Evolutionary conservation across 2,113 vertebrate species (phyloP).

Genomic region (Oxygymnocypris stewartii): DNA sequence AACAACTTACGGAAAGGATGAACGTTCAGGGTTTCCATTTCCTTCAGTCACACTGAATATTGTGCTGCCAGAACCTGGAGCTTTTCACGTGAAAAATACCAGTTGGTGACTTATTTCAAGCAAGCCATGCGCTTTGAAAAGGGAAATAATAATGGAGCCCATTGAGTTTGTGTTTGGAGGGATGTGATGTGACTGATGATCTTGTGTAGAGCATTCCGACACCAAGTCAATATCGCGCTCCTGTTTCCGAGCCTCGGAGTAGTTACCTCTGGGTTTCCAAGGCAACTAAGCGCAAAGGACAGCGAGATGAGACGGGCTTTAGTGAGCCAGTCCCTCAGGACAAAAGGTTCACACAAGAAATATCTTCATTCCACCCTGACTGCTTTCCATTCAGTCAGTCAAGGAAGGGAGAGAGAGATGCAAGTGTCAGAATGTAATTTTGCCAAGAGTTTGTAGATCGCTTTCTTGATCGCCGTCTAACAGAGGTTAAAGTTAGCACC

Average conservation of each 20-base stretch:
- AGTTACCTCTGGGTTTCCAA: slow-evolving; percentile 75
- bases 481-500: neutral
- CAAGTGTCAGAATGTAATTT: neutral
- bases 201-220: slow-evolving; percentile 55
- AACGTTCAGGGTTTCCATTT: slow-evolving; percentile 21
- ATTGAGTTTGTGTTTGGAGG: slow-evolving; percentile 33
- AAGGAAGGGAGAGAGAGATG: neutral
- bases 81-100: slow-evolving; percentile 18
- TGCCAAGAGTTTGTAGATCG: neutral
- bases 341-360: slow-evolving; percentile 39
- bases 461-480: neutral
- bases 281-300: slow-evolving; percentile 74
- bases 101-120: slow-evolving; percentile 17
- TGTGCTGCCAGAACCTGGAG: neutral
- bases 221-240: slow-evolving; percentile 52
- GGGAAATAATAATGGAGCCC: slow-evolving; percentile 30
- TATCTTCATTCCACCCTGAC: slow-evolving; percentile 48
- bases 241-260: slow-evolving; percentile 60
- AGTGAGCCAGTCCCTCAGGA: slow-evolving; percentile 52
- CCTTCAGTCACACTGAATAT: neutral
- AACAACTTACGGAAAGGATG: neutral
- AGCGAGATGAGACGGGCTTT: slow-evolving; percentile 67
- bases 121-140: neutral
- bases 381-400: slow-evolving; percentile 33
- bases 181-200: slow-evolving; percentile 39